Conservation (phyloP, 1,140 invertebrate species). For the Coptotermes formosanus region DNA sequence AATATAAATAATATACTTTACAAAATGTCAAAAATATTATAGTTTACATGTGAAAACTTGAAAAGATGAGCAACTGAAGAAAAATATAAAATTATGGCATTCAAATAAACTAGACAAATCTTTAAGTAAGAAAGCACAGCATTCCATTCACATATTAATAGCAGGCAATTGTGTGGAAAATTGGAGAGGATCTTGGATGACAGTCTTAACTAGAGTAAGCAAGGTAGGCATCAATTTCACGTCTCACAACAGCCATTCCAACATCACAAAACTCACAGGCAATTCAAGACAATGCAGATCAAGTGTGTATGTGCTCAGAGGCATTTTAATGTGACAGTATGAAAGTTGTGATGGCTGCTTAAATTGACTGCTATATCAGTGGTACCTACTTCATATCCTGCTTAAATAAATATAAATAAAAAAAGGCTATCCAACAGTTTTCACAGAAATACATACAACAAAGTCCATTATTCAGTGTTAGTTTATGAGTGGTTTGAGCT, state of each 20-base stretch:
- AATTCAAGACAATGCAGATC: neutral
- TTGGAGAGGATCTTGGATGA: neutral
- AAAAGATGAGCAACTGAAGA: neutral
- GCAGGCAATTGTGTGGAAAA: constrained; percentile 8
- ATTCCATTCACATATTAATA: neutral
- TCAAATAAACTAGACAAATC: neutral
- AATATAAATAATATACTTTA: neutral
- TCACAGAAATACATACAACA: too few relatives aligned
- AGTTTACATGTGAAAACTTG: neutral
- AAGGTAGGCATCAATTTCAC: neutral
- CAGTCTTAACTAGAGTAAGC: neutral
- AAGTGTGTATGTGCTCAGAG: neutral
- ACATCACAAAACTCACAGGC: neutral
- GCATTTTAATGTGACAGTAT: neutral
- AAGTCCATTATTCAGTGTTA: too few relatives aligned
- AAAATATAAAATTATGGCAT: neutral
- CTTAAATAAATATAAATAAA: neutral
- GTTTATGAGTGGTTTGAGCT: too few relatives aligned
- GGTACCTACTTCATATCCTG: neutral
- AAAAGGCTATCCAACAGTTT: neutral
- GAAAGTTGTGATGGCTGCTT: neutral
- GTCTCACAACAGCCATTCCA: neutral
- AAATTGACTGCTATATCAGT: neutral
- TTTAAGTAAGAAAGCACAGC: neutral
- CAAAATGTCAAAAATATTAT: neutral